Conservation (phyloP, 2,888 invertebrate genomes). For the Cylindroiulus punctatus region DNA sequence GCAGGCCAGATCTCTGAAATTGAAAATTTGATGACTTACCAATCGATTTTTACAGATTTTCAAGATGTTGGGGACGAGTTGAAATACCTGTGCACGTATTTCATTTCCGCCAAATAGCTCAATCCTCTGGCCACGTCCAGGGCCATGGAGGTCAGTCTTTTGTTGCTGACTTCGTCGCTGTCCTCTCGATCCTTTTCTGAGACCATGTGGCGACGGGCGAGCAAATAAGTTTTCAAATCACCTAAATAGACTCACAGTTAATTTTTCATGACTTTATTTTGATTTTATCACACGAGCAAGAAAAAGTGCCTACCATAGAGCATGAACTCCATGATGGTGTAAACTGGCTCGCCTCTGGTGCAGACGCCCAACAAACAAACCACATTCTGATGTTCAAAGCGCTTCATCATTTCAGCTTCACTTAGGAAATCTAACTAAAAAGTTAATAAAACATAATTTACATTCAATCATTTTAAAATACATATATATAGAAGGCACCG, state of each 20-base stretch:
- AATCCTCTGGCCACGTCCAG: conserved; percentile 86
- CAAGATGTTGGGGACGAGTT: neutral
- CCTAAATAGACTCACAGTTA: conserved; percentile 67
- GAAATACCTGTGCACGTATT: conserved; percentile 80
- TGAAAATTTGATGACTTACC: neutral
- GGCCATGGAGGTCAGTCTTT: conserved; percentile 86
- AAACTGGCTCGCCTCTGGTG: conserved; percentile 85
- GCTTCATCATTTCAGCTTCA: conserved; percentile 94
- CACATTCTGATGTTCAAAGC: conserved; percentile 89
- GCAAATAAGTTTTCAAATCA: conserved; percentile 86
- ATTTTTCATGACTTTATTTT: neutral
- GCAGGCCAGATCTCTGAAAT: conserved; percentile 78
- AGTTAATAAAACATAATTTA: neutral
- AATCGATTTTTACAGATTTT: neutral
- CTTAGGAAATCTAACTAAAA: conserved; percentile 81
- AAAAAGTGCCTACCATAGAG: conserved; percentile 73
- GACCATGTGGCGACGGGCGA: conserved; percentile 85
- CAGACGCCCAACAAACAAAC: conserved; percentile 86
- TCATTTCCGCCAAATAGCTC: conserved; percentile 82
- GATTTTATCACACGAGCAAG: neutral
- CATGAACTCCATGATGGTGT: conserved; percentile 94
- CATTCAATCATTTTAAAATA: no score
- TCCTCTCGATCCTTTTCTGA: conserved; percentile 73
- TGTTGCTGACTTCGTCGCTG: conserved; percentile 80
- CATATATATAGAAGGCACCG: no score